Evolutionary conservation across 2,113 vertebrate genomes (phyloP).

Genomic region (Clupea harengus): DNA sequence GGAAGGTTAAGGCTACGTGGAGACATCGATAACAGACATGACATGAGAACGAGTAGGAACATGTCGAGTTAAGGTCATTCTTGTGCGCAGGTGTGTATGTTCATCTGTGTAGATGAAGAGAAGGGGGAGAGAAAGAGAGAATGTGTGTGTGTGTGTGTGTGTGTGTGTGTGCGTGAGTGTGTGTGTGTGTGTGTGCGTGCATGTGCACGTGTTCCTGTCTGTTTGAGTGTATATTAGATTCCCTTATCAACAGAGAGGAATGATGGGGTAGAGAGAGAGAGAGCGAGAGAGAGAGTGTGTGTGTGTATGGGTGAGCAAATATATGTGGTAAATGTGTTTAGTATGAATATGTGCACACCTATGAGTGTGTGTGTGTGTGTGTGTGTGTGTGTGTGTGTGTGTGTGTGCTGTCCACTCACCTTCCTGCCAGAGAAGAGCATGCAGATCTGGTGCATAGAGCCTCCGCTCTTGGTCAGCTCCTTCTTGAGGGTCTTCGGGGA

Average conservation of each 20-base stretch:
- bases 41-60: not conserved
- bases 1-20: not conserved
- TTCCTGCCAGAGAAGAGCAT: slow-evolving; percentile 92
- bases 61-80: not conserved
- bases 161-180: not conserved
- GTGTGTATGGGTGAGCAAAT: not conserved
- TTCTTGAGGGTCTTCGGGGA: slow-evolving; percentile 92
- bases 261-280: not conserved
- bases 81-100: slow-evolving; percentile 5
- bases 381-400: not conserved
- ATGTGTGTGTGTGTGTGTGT: not conserved
- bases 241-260: too few relatives aligned
- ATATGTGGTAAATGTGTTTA: not conserved
- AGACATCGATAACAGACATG: too few relatives aligned
- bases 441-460: slow-evolving; percentile 91
- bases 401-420: slow-evolving; percentile 68
- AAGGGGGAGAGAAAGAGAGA: too few relatives aligned
- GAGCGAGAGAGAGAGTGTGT: not conserved
- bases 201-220: not conserved
- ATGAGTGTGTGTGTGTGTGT: not conserved
- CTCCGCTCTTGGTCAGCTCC: slow-evolving; percentile 85
- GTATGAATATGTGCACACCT: not conserved
- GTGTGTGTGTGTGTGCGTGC: not conserved
- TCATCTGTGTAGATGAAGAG: not conserved
- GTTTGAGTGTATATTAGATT: not conserved